Evolutionary conservation across 2,797 vertebrate species (phyloP).

Genomic region (Alectoris magna): DNA sequence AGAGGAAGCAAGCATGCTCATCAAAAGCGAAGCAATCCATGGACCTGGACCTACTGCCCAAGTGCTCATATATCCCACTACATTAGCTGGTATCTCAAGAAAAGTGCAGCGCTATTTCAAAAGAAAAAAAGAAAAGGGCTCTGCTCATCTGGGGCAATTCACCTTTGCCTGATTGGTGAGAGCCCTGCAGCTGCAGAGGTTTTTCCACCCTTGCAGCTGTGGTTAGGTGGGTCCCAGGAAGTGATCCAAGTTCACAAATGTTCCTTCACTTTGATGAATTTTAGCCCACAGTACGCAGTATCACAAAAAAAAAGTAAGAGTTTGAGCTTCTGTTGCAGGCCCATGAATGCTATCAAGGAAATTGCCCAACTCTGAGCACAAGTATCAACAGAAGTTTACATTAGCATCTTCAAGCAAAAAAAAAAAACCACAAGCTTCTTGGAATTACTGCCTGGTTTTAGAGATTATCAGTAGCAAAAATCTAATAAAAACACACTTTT

Average conservation of each 20-base stretch:
- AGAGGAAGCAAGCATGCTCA: neutral
- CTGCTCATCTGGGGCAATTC: neutral
- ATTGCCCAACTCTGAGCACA: neutral
- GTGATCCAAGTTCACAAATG: fast-evolving
- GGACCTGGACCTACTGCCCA: neutral
- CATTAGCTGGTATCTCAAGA: neutral
- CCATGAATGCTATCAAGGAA: neutral
- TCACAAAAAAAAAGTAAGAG: neutral
- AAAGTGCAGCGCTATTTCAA: neutral
- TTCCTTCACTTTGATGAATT: neutral
- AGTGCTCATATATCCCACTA: neutral
- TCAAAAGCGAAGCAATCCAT: neutral
- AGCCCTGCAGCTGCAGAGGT: neutral
- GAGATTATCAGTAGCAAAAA: neutral
- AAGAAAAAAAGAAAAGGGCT: neutral
- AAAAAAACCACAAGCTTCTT: neutral
- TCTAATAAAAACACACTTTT: neutral
- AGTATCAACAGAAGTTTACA: neutral
- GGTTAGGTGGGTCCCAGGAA: neutral
- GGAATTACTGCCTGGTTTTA: neutral
- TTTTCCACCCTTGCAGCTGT: neutral
- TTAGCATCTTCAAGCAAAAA: neutral
- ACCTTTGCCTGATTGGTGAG: neutral
- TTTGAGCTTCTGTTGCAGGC: neutral
- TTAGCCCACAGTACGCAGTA: neutral